Base-by-base conservation (phyloP, 1,140 invertebrate genomes). In the Penaeus indicus region DNA sequence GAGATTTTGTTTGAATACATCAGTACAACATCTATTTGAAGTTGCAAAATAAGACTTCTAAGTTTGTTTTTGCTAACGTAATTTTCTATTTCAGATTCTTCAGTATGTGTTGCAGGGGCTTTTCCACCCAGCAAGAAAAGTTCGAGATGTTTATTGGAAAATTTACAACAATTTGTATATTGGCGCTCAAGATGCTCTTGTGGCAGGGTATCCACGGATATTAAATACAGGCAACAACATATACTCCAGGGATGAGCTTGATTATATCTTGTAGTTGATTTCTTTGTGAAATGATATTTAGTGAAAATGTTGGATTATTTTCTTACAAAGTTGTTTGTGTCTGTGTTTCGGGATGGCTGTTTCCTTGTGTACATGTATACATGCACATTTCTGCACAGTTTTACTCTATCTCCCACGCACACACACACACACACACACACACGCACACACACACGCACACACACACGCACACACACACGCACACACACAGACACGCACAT, bases 111-210 rank as follows among this genome's bases (percentile, higher is more conserved):
- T 95, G 85, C 93, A 99, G 96, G 99, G 98, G 80, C 93, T 99
- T 32, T 99, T 99, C 93, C 99, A 99, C 94, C 99, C 99, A 18
- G 99, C 99, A 18, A 94, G 99, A 86, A 99, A 99, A 94, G 99
- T 99, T 1, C 95, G 99, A 60, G 99, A 99, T 93, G 98, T 99
- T 1, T 99, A 99, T 93, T 99, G 99, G 99, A 99, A 99, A 94
- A 98, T 99, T 91, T 99, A 99, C 93, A 99, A 99, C 94, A 99
- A 98, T 3, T 94, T 99, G 22, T 99, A 99, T 92, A 99, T 99
- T 91, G 99, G 99, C 25, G 98, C 98, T 54, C 98, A 99, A 94
- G 99, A 99, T 94, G 96, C 98, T 16, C 94, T 99, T 47, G 98
- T 99, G n/a, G 97, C 97, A 72, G 98, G 97, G 21, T 99, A 99